phyloP scores from a whole-genome alignment of 2,113 vertebrate genomes.

The Campylorhamphus procurvoides region DNA sequence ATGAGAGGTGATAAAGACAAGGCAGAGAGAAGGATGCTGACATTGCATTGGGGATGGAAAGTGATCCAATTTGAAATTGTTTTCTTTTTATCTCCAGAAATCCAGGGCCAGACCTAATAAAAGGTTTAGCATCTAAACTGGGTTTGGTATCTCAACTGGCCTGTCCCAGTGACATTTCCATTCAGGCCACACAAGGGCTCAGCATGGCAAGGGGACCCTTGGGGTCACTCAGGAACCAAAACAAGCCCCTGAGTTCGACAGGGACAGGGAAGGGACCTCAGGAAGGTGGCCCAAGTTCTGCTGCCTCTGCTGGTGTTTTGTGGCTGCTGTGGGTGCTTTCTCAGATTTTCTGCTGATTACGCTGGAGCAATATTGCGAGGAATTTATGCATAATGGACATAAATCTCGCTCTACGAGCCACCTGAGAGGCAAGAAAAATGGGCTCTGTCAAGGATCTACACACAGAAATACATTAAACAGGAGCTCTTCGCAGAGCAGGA shows the following conservation, averaged over 20 bases:
- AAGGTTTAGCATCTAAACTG: not conserved
- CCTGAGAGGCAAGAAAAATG: slow-evolving; percentile 72
- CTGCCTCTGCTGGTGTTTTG: slow-evolving; percentile 22
- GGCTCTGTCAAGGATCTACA: slow-evolving; percentile 69
- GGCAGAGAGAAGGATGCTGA: not conserved
- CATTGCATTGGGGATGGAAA: accelerated
- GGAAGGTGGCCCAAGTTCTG: not conserved
- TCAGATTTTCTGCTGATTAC: slow-evolving; percentile 69
- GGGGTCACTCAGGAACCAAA: not conserved
- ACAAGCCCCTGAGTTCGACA: not conserved
- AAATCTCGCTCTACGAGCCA: slow-evolving; percentile 64
- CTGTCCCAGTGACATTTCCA: not conserved
- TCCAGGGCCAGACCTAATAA: not conserved
- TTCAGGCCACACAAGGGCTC: not conserved
- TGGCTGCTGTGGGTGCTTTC: slow-evolving; percentile 43
- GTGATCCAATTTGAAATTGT: not conserved
- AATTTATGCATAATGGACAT: slow-evolving; percentile 69
- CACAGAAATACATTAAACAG: slow-evolving; percentile 71
- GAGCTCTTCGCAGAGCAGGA: slow-evolving; percentile 27
- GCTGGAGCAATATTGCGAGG: slow-evolving; percentile 58
- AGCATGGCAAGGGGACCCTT: too few species aligned
- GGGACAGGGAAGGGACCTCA: not conserved
- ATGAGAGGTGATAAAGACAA: not conserved
- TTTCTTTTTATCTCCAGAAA: not conserved
- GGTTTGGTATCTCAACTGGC: not conserved